phyloP scores from a whole-genome alignment of 1,140 invertebrate species.

The Calephelis nemesis region DNA sequence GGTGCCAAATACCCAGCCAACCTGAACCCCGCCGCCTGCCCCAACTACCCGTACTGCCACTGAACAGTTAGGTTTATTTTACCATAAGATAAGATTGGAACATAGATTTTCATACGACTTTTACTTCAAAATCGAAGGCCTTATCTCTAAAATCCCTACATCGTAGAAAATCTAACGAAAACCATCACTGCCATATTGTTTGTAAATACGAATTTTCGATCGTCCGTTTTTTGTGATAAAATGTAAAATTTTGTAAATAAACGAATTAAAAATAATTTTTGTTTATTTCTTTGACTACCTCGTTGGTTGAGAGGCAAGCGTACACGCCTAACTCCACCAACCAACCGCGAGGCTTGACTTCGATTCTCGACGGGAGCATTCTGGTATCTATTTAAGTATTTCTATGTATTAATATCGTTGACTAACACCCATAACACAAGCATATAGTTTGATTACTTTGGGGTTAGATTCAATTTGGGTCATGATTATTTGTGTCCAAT shows the following conservation, averaged over 20 bases:
- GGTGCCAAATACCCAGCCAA: slow-evolving; percentile 76
- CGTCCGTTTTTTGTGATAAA: slow-evolving; percentile 49
- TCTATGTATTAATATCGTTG: too few species aligned
- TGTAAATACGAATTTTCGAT: slow-evolving; percentile 28
- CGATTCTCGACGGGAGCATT: too few species aligned
- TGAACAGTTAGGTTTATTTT: slow-evolving; percentile 42
- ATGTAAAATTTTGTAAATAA: slow-evolving; percentile 60
- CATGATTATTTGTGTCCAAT: too few species aligned
- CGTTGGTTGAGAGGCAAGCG: too few species aligned
- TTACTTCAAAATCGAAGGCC: slow-evolving; percentile 8
- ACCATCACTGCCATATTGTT: slow-evolving; percentile 52
- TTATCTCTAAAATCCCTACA: not conserved
- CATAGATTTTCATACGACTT: slow-evolving; percentile 14
- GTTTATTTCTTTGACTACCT: not conserved
- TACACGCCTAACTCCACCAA: too few species aligned
- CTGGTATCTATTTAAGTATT: too few species aligned
- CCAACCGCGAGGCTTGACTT: too few species aligned
- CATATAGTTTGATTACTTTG: too few species aligned
- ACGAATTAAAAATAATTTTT: slow-evolving; percentile 33
- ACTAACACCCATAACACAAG: too few species aligned
- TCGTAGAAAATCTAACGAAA: slow-evolving; percentile 37
- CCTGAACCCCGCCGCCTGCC: slow-evolving; percentile 77
- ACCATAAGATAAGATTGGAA: not conserved
- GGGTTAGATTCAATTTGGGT: too few species aligned
- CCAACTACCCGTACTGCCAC: slow-evolving; percentile 81